A percentile compares a stretch with the other conserved stretches of the same genome.
phyloP scores from a whole-genome alignment of 2,797 vertebrate species.

The Sternarchorhynchus goeldii region DNA sequence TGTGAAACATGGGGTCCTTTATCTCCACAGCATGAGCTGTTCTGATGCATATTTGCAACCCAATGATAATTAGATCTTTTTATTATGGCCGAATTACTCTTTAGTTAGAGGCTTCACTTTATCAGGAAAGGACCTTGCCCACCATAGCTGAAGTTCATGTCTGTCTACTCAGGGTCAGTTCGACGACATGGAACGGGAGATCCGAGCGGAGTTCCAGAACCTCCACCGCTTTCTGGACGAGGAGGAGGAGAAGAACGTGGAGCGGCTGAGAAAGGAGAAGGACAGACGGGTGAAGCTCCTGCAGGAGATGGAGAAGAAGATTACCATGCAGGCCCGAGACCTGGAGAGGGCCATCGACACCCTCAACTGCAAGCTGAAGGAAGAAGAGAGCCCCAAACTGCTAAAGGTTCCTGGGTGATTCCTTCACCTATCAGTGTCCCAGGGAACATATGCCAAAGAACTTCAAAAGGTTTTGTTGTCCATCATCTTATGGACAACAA shows the following conservation, averaged over 20 bases:
- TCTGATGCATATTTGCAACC: too few species aligned
- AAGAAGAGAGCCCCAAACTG: slow-evolving; percentile 74
- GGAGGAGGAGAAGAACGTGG: slow-evolving; percentile 71
- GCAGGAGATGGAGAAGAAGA: slow-evolving; percentile 75
- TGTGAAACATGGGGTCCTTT: too few species aligned
- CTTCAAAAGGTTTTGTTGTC: neutral
- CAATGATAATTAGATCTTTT: neutral
- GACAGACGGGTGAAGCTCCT: slow-evolving; percentile 72
- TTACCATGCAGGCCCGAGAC: slow-evolving; percentile 68
- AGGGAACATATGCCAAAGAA: neutral
- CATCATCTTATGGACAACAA: neutral
- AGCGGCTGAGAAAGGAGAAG: slow-evolving; percentile 69
- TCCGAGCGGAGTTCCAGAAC: slow-evolving; percentile 75
- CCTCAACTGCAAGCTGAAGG: slow-evolving; percentile 74
- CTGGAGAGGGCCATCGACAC: slow-evolving; percentile 70
- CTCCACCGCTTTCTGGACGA: slow-evolving; percentile 76
- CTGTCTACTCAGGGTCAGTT: slow-evolving; percentile 64
- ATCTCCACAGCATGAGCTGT: too few species aligned
- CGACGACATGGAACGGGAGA: slow-evolving; percentile 73
- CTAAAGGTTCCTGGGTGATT: slow-evolving; percentile 61
- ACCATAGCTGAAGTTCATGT: neutral
- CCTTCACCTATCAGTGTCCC: neutral
- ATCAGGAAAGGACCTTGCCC: neutral
- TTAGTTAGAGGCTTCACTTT: slow-evolving; percentile 3
- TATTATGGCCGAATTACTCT: slow-evolving; percentile 9